A percentile compares a stretch with the other conserved stretches of the same genome.
These are phyloP conservation scores for Pheosia tremula DNA, from an alignment of 2,888 invertebrate genomes.

Conservation along the genomic window DNA sequence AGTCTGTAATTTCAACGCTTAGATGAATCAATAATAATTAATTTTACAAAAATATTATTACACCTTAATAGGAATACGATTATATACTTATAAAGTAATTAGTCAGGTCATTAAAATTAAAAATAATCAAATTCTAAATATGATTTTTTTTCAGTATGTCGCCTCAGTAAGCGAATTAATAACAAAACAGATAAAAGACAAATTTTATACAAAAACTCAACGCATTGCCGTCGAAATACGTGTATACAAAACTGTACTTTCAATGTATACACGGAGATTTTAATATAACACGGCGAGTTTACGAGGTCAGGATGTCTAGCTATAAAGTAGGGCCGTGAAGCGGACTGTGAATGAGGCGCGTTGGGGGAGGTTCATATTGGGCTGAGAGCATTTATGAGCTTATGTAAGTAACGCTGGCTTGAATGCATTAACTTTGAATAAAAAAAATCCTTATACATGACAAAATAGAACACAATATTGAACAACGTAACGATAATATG, in stretches of 20 bases:
- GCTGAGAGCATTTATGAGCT: not conserved
- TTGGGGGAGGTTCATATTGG: not conserved
- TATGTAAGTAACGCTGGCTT: not conserved
- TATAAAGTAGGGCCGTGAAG: conserved; percentile 24
- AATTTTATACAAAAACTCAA: not conserved
- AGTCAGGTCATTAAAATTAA: too few relatives aligned
- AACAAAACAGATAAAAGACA: not conserved
- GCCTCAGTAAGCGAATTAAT: not conserved
- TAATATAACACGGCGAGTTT: conserved; percentile 36
- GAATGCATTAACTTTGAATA: not conserved
- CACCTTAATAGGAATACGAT: too few relatives aligned
- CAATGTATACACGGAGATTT: conserved; percentile 15
- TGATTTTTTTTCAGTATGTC: too few relatives aligned
- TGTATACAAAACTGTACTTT: conserved; percentile 12
- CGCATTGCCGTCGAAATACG: conserved; percentile 11
- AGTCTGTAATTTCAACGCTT: too few relatives aligned
- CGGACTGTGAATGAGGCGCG: not conserved
- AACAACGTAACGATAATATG: too few relatives aligned
- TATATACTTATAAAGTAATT: too few relatives aligned
- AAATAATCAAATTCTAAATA: too few relatives aligned
- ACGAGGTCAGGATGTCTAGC: conserved; percentile 39
- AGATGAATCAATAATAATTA: too few relatives aligned
- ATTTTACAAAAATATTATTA: too few relatives aligned
- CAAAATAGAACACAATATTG: not conserved
- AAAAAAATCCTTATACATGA: not conserved